Evolutionary conservation across 1,140 invertebrate species (phyloP).

Genomic region (Drosophila repleta): DNA sequence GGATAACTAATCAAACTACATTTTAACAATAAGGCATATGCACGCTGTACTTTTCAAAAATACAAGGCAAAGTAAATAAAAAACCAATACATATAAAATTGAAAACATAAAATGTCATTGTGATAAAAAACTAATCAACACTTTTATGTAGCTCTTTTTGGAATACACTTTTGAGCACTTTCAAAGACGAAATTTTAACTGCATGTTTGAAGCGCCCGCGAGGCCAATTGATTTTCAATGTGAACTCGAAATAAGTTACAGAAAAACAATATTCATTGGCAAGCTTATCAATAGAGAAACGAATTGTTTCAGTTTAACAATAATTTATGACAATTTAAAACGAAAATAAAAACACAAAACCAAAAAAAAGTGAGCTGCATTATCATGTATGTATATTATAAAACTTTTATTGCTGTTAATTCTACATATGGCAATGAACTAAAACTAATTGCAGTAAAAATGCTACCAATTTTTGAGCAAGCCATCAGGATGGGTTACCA

Average conservation of each 20-base stretch:
- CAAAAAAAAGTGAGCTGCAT: slow-evolving; percentile 40
- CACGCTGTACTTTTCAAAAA: slow-evolving; percentile 78
- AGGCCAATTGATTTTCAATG: slow-evolving; percentile 53
- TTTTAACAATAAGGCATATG: slow-evolving; percentile 66
- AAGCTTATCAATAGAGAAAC: slow-evolving; percentile 59
- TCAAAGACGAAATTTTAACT: slow-evolving; percentile 63
- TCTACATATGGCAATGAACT: slow-evolving; percentile 34
- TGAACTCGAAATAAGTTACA: slow-evolving; percentile 65
- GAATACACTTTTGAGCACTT: slow-evolving; percentile 66
- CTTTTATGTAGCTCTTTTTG: slow-evolving; percentile 72
- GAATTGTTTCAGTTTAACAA: slow-evolving; percentile 66
- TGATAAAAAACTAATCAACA: slow-evolving; percentile 75
- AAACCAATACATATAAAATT: slow-evolving; percentile 33
- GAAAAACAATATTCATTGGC: slow-evolving; percentile 55
- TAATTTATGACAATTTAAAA: slow-evolving; percentile 41
- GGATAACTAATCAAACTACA: slow-evolving; percentile 58
- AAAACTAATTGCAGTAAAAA: slow-evolving; percentile 54
- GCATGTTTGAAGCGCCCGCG: slow-evolving; percentile 53
- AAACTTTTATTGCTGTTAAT: slow-evolving; percentile 46
- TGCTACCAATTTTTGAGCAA: slow-evolving; percentile 42
- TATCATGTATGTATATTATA: slow-evolving; percentile 31
- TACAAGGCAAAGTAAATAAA: slow-evolving; percentile 54
- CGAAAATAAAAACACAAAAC: slow-evolving; percentile 37
- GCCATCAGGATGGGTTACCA: slow-evolving; percentile 25
- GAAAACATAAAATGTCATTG: slow-evolving; percentile 66